Percentiles rank a stretch among this genome's conserved stretches.
Conservation (phyloP, 2,797 vertebrate genomes). For the Microchirus variegatus region DNA sequence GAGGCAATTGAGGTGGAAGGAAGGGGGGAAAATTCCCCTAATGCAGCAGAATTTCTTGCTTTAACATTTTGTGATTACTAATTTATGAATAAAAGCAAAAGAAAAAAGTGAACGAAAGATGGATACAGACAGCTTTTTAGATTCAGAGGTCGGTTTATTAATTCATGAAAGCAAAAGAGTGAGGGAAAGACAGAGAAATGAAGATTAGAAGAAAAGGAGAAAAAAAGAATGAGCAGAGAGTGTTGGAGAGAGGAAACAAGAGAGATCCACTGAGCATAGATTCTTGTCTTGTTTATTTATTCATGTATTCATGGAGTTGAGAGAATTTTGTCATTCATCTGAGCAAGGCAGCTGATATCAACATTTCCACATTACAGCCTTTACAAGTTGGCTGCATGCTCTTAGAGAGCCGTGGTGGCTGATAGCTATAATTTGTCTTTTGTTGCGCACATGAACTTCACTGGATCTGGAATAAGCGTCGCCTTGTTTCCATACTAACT, state of each 20-base stretch:
- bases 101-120: constrained; percentile 64
- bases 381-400: constrained; percentile 52
- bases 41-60: constrained; percentile 56
- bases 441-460: constrained; percentile 8
- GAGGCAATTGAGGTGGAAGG: constrained; percentile 27
- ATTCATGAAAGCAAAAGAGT: constrained; percentile 79
- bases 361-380: constrained; percentile 62
- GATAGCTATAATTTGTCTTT: constrained; percentile 42
- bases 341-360: constrained; percentile 62
- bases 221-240: constrained; percentile 56
- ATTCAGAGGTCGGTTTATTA: constrained; percentile 74
- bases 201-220: constrained; percentile 58
- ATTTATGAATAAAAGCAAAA: constrained; percentile 73
- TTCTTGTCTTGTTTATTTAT: constrained; percentile 71
- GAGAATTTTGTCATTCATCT: constrained; percentile 72
- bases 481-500: constrained; percentile 32
- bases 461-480: constrained; percentile 13
- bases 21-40: neutral
- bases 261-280: constrained; percentile 55
- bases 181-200: constrained; percentile 58
- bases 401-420: constrained; percentile 23
- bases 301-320: constrained; percentile 73
- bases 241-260: constrained; percentile 20
- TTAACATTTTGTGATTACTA: constrained; percentile 72
- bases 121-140: constrained; percentile 67